Percentiles rank a stretch among this genome's conserved stretches.
Conservation (phyloP, 2,113 vertebrate species). For the Myotis yumanensis region DNA sequence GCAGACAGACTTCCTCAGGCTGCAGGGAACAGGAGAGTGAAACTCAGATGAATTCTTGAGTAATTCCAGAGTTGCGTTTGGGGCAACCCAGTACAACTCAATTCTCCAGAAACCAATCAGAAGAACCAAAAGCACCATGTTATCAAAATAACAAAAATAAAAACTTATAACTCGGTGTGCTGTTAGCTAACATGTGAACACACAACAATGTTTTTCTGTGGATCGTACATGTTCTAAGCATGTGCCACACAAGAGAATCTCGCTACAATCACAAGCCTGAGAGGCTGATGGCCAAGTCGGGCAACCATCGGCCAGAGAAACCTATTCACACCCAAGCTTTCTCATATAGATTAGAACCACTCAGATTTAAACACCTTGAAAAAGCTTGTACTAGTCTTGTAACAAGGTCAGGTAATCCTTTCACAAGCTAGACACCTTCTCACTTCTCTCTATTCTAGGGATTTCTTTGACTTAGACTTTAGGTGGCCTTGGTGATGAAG, state of each 20-base stretch:
- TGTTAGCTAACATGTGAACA: background rate
- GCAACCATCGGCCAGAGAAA: background rate
- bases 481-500: background rate
- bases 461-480: background rate
- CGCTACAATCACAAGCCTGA: slow-evolving; percentile 19
- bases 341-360: background rate
- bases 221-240: background rate
- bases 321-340: background rate
- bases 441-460: background rate
- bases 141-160: background rate
- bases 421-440: background rate
- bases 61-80: slow-evolving; percentile 27
- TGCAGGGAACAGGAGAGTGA: background rate
- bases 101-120: slow-evolving; percentile 31
- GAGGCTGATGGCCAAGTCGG: background rate
- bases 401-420: slow-evolving; percentile 6
- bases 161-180: background rate
- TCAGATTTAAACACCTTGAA: background rate
- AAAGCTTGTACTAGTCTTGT: background rate
- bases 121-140: background rate
- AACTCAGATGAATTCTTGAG: slow-evolving; percentile 28
- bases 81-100: background rate
- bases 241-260: background rate
- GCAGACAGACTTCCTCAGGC: slow-evolving; percentile 56
- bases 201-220: background rate